phyloP scores from a whole-genome alignment of 2,797 vertebrate genomes.

The Lophius americanus region DNA sequence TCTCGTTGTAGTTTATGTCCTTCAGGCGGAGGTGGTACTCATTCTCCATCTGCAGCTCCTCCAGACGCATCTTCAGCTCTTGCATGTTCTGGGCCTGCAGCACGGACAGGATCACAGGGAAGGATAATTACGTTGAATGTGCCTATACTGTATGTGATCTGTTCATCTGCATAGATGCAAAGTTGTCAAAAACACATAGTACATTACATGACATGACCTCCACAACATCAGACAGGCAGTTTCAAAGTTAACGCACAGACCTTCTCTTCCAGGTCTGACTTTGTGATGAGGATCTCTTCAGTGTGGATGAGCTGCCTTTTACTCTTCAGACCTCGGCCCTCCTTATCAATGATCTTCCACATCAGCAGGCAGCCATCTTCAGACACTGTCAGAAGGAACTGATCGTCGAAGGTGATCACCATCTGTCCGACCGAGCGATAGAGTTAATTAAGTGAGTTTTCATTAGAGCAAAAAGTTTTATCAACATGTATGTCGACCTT shows the following conservation, averaged over 20 bases:
- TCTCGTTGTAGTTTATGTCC: constrained; percentile 90
- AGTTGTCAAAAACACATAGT: background rate
- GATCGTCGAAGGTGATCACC: constrained; percentile 88
- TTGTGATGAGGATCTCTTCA: constrained; percentile 93
- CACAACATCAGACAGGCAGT: no score
- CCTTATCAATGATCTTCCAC: constrained; percentile 91
- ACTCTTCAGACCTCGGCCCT: constrained; percentile 80
- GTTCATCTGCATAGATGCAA: background rate
- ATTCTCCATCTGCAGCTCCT: constrained; percentile 91
- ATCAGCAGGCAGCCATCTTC: constrained; percentile 90
- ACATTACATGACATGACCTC: no score
- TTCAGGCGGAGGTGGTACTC: constrained; percentile 91
- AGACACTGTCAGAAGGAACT: constrained; percentile 86
- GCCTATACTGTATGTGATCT: background rate
- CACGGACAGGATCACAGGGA: constrained; percentile 1
- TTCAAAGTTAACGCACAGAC: constrained; percentile 64
- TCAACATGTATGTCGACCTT: constrained; percentile 80
- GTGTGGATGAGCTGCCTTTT: constrained; percentile 85
- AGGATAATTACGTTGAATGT: background rate
- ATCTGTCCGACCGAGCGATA: constrained; percentile 77
- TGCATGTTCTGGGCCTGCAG: constrained; percentile 86
- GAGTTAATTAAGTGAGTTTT: no score
- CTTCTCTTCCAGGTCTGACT: constrained; percentile 92
- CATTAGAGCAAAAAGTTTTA: no score
- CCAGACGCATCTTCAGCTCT: constrained; percentile 88